Conservation (phyloP, 1,140 invertebrate species). For the Colletes latitarsis region DNA sequence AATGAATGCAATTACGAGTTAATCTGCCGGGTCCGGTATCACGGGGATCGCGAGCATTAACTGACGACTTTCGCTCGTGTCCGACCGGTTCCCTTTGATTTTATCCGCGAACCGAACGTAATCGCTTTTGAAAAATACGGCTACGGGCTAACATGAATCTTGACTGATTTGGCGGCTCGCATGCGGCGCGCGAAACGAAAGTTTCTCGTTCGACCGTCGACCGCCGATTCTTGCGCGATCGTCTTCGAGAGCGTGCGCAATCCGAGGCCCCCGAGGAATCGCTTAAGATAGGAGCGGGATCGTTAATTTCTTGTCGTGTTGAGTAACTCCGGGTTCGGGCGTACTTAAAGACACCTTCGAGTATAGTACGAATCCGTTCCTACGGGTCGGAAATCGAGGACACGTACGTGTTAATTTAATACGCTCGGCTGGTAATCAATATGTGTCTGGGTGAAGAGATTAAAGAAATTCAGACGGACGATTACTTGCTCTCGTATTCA, state of each 20-base stretch:
- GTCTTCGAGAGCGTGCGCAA: background rate
- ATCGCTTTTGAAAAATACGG: conserved; percentile 53
- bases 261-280: background rate
- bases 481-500: background rate
- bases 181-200: conserved; percentile 4
- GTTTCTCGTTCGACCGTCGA: background rate
- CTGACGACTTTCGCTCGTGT: conserved; percentile 60
- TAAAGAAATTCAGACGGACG: background rate
- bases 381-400: conserved; percentile 4
- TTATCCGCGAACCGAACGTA: conserved; percentile 44
- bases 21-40: conserved; percentile 55
- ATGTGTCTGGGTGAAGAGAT: background rate
- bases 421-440: background rate
- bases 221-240: background rate
- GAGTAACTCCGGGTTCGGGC: background rate
- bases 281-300: background rate
- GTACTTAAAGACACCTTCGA: background rate
- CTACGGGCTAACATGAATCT: conserved; percentile 35
- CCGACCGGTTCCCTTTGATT: conserved; percentile 64
- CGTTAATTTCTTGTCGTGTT: background rate
- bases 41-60: conserved; percentile 53
- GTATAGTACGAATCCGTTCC: background rate
- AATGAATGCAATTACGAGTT: conserved; percentile 66
- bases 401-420: background rate
- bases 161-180: conserved; percentile 17